Percentiles rank a stretch among this genome's conserved stretches.
phyloP scores from a whole-genome alignment of 1,140 invertebrate species.

The Pteromalus puparum region DNA sequence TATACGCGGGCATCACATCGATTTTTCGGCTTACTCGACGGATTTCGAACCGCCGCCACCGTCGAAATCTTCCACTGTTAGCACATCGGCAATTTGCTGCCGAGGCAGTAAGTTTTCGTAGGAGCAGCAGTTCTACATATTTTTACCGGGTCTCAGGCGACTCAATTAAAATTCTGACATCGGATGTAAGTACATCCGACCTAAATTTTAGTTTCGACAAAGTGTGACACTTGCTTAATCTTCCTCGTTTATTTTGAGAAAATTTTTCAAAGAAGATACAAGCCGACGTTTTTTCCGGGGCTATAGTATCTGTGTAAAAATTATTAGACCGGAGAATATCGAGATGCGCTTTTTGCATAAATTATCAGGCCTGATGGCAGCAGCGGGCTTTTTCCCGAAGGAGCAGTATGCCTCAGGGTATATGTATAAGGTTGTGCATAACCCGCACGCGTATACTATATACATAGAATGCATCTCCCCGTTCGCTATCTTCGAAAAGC shows the following conservation, averaged over 20 bases:
- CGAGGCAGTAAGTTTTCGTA: neutral
- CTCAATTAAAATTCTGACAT: neutral
- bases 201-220: neutral
- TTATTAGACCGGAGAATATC: neutral
- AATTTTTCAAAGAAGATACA: neutral
- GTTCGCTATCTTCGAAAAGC: neutral
- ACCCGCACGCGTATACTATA: neutral
- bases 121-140: neutral
- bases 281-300: neutral
- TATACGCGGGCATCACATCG: neutral
- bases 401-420: neutral
- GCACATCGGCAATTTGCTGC: conserved; percentile 19
- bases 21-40: conserved; percentile 38
- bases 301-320: neutral
- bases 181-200: no score
- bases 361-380: neutral
- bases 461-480: neutral
- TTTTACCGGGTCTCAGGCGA: neutral
- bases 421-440: neutral
- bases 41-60: neutral
- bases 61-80: neutral
- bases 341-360: neutral
- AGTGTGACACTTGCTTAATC: neutral
- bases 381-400: neutral
- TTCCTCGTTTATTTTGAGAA: neutral